A percentile compares a stretch with the other conserved stretches of the same genome.
Evolutionary conservation across 2,888 invertebrate species (phyloP).

Genomic region (Reticulitermes lucifugus): DNA sequence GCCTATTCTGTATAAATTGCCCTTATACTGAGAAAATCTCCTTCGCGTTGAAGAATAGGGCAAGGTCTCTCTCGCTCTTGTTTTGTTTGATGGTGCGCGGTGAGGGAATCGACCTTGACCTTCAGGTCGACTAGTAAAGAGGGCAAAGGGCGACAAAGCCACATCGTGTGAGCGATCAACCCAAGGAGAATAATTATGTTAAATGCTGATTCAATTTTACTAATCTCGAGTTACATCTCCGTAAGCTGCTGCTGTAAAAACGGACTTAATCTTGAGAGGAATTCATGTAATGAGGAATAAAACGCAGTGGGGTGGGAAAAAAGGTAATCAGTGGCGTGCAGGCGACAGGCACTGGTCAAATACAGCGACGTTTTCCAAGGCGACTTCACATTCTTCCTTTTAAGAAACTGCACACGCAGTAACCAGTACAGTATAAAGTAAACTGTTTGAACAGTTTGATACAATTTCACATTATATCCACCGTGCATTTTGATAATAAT

Average conservation of each 20-base stretch:
- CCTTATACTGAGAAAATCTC: constrained; percentile 21
- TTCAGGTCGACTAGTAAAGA: constrained; percentile 14
- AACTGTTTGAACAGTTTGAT: too few relatives aligned
- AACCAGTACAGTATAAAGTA: too few relatives aligned
- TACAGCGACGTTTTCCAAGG: too few relatives aligned
- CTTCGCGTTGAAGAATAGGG: constrained; percentile 17
- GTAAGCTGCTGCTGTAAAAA: not conserved
- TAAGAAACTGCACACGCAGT: too few relatives aligned
- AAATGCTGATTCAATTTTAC: constrained; percentile 25
- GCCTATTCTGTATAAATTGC: constrained; percentile 15
- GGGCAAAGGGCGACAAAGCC: constrained; percentile 30
- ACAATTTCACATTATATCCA: too few relatives aligned
- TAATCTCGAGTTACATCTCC: not conserved
- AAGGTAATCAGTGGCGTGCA: not conserved
- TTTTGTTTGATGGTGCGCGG: constrained; percentile 21
- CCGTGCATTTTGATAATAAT: too few relatives aligned
- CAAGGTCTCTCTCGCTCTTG: constrained; percentile 25
- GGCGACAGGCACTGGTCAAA: not conserved
- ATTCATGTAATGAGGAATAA: constrained; percentile 1
- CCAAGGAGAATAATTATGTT: constrained; percentile 17
- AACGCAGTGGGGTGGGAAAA: not conserved
- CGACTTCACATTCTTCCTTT: too few relatives aligned
- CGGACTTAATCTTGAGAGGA: not conserved
- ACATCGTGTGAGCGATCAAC: constrained; percentile 25
- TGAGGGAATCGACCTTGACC: constrained; percentile 35